Conservation (phyloP, 2,113 vertebrate genomes). For the Corapipo altera region DNA sequence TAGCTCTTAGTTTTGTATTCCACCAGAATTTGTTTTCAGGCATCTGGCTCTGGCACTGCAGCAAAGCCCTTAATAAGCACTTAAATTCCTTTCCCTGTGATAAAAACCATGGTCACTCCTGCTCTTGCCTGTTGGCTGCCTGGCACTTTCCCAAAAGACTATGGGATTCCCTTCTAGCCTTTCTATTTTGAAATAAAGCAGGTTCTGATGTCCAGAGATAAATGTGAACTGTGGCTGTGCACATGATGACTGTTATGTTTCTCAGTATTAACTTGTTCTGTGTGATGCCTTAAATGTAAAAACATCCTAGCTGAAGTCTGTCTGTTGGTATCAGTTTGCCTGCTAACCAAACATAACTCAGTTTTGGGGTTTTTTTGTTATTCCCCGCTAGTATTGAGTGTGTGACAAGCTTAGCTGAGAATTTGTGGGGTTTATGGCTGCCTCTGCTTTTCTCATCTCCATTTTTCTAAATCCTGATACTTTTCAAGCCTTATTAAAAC, state of each 20-base stretch:
- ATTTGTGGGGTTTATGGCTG: slow-evolving; percentile 4
- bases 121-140: neutral
- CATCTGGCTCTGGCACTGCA: neutral
- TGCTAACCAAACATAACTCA: neutral
- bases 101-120: neutral
- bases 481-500: slow-evolving; percentile 43
- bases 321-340: neutral
- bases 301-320: neutral
- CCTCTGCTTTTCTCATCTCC: neutral
- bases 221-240: neutral
- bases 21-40: neutral
- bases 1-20: neutral
- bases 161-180: neutral
- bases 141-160: neutral
- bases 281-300: slow-evolving; percentile 39
- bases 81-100: neutral
- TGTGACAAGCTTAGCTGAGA: slow-evolving; percentile 10
- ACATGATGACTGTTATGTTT: neutral
- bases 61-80: neutral
- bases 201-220: neutral
- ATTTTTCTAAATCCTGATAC: neutral
- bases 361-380: neutral
- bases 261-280: neutral
- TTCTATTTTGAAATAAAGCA: neutral
- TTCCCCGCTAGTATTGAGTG: neutral